Evolutionary conservation across 2,797 vertebrate genomes (phyloP).

Genomic region (Pelochelys cantorii): DNA sequence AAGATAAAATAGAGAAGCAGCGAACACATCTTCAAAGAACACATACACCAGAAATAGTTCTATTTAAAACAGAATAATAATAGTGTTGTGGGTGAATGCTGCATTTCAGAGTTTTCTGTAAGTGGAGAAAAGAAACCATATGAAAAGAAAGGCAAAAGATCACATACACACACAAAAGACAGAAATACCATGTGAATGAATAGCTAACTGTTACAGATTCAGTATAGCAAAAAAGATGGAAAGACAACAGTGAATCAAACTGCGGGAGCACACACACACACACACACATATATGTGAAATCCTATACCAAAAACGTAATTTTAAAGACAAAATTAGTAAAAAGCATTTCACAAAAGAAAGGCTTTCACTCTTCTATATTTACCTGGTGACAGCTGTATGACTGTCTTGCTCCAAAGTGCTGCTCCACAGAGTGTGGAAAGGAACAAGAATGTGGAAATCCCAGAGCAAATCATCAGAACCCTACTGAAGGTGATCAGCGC

Average conservation of each 20-base stretch:
- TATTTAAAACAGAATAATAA: slow-evolving; percentile 14
- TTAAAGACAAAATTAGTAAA: slow-evolving; percentile 1
- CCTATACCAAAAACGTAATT: background rate
- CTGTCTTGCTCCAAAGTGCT: background rate
- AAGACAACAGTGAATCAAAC: background rate
- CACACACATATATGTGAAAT: background rate
- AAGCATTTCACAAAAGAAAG: background rate
- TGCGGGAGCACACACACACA: background rate
- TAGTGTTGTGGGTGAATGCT: slow-evolving; percentile 3
- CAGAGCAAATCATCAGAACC: background rate
- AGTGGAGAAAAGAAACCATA: slow-evolving; percentile 6
- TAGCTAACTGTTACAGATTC: background rate
- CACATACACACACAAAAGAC: background rate
- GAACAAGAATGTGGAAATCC: background rate
- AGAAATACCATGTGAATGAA: slow-evolving; percentile 26
- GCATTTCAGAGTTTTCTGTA: slow-evolving; percentile 8
- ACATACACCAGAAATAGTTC: background rate
- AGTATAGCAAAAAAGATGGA: slow-evolving; percentile 7
- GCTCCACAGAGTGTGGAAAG: background rate
- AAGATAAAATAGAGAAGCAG: slow-evolving; percentile 46
- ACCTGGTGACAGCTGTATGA: background rate
- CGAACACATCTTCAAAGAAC: slow-evolving; percentile 15
- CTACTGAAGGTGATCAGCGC: background rate
- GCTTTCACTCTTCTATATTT: background rate
- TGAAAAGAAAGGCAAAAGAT: slow-evolving; percentile 11